Conservation (phyloP, 2,888 invertebrate species). For the Xestoiulus laeticollis region DNA sequence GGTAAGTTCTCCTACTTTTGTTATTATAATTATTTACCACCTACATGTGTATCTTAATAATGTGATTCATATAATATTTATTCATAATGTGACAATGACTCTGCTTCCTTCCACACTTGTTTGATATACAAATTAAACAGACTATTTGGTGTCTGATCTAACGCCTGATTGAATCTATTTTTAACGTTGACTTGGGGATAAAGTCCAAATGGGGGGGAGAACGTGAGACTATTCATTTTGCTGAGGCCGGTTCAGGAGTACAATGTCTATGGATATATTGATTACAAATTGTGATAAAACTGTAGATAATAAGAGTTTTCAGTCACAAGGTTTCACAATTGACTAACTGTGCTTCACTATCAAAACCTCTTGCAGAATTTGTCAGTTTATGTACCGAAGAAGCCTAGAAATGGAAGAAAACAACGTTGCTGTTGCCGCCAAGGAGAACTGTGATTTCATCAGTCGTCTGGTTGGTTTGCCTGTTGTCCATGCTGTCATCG, state of each 20-base stretch:
- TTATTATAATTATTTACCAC: not conserved
- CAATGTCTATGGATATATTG: not conserved
- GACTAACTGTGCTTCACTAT: not conserved
- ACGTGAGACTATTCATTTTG: not conserved
- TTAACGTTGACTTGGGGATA: not conserved
- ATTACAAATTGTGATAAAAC: not conserved
- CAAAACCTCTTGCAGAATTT: not conserved
- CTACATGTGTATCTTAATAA: not conserved
- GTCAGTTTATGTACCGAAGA: conserved; percentile 49
- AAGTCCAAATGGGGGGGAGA: not conserved
- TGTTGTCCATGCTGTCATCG: conserved; percentile 70
- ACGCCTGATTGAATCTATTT: not conserved
- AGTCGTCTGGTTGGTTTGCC: conserved; percentile 29
- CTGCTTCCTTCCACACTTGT: not conserved
- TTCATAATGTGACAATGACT: not conserved
- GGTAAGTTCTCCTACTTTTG: not conserved
- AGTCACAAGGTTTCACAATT: not conserved
- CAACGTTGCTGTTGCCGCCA: not conserved
- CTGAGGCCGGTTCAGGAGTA: not conserved
- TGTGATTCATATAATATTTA: not conserved
- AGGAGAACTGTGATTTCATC: conserved; percentile 36
- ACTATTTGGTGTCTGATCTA: not conserved
- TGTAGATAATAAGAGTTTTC: not conserved
- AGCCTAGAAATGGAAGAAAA: conserved; percentile 51
- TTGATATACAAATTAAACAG: not conserved